Evolutionary conservation across 1,140 invertebrate genomes (phyloP).

Genomic region (Bombus affinis): DNA sequence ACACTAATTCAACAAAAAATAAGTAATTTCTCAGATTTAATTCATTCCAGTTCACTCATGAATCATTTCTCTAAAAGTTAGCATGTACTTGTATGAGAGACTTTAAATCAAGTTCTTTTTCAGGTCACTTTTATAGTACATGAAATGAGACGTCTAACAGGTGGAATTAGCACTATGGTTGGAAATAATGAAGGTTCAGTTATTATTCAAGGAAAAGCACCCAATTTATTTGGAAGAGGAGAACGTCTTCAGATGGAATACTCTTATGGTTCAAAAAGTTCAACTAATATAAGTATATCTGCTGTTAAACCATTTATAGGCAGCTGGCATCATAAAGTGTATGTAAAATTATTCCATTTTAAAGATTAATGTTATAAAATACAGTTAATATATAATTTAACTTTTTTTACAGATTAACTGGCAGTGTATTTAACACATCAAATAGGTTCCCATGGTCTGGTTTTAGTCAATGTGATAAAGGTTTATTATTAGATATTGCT

Average conservation of each 20-base stretch:
- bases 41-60: slow-evolving; percentile 29
- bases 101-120: slow-evolving; percentile 16
- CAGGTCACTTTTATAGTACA: slow-evolving; percentile 92
- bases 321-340: slow-evolving; percentile 77
- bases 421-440: slow-evolving; percentile 87
- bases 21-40: slow-evolving; percentile 67
- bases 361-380: slow-evolving; percentile 16
- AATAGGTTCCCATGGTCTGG: slow-evolving; percentile 92
- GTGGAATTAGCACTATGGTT: slow-evolving; percentile 91
- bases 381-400: not conserved
- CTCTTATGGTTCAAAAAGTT: slow-evolving; percentile 87
- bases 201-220: slow-evolving; percentile 86
- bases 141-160: slow-evolving; percentile 89
- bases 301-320: slow-evolving; percentile 89
- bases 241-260: slow-evolving; percentile 91
- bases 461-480: slow-evolving; percentile 87
- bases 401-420: slow-evolving; percentile 84
- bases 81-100: not conserved
- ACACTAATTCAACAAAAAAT: slow-evolving; percentile 68
- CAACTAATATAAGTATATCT: slow-evolving; percentile 88
- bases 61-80: not conserved
- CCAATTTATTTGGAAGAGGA: slow-evolving; percentile 92
- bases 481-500: slow-evolving; percentile 86
- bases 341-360: slow-evolving; percentile 30
- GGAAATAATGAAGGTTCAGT: slow-evolving; percentile 94